Evolutionary conservation across 2,888 invertebrate genomes (phyloP).

Genomic region (Chrysolina americana): DNA sequence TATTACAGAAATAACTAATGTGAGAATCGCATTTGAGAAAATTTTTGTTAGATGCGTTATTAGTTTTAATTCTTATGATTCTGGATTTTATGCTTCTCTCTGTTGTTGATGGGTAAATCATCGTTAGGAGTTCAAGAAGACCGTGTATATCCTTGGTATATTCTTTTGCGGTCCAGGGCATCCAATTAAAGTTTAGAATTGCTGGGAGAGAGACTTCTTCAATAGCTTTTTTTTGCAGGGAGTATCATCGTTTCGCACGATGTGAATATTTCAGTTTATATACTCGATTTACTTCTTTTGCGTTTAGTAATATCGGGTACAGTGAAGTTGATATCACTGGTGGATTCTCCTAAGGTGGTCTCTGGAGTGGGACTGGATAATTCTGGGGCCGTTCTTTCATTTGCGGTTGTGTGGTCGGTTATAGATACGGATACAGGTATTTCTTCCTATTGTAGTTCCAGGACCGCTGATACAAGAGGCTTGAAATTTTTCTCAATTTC

Average conservation of each 20-base stretch:
- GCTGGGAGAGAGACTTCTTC: neutral
- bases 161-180: conserved; percentile 2
- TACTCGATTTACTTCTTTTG: neutral
- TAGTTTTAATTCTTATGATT: conserved; percentile 1
- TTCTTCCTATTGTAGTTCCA: neutral
- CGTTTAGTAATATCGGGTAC: neutral
- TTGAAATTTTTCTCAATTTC: no score
- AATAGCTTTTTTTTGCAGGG: conserved; percentile 2
- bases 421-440: neutral
- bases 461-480: no score
- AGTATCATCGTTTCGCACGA: neutral
- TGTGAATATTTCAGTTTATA: no score
- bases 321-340: no score
- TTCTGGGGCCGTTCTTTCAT: neutral
- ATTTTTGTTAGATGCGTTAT: no score
- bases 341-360: neutral
- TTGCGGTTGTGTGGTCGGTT: neutral
- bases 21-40: no score
- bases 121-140: neutral
- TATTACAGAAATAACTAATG: no score
- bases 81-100: conserved; percentile 3
- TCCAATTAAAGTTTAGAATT: neutral
- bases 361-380: neutral
- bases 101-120: neutral
- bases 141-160: neutral